Conservation (phyloP, 2,113 vertebrate species). For the Pterophyllum scalare region DNA sequence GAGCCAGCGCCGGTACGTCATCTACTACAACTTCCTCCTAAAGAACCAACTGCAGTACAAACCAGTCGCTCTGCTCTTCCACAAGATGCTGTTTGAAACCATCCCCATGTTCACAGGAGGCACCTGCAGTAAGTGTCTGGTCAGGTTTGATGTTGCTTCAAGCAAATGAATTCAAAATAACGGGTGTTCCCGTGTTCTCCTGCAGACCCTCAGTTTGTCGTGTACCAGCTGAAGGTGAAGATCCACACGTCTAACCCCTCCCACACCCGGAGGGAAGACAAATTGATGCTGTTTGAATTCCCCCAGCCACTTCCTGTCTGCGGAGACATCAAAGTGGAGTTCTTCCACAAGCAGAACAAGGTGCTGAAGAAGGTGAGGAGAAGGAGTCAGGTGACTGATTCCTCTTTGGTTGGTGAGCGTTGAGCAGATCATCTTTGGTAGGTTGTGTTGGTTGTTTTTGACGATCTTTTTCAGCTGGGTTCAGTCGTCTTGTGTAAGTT, state of each 20-base stretch:
- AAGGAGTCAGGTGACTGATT: not conserved
- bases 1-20: conserved; percentile 95
- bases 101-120: conserved; percentile 98
- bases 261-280: conserved; percentile 91
- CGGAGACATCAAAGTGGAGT: conserved; percentile 98
- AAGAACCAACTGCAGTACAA: conserved; percentile 95
- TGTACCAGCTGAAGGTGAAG: conserved; percentile 98
- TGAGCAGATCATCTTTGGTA: too few relatives aligned
- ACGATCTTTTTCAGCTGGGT: not conserved
- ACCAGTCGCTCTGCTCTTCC: conserved; percentile 96
- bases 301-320: conserved; percentile 95
- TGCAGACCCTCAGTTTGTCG: conserved; percentile 95
- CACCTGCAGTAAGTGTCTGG: conserved; percentile 90
- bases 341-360: conserved; percentile 99
- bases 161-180: not conserved
- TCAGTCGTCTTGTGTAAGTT: not conserved
- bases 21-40: conserved; percentile 98
- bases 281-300: conserved; percentile 95
- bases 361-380: conserved; percentile 96
- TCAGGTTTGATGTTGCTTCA: not conserved
- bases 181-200: not conserved
- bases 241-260: conserved; percentile 93
- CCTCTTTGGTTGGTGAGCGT: not conserved
- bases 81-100: conserved; percentile 98
- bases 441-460: not conserved